These are phyloP conservation scores for Dasysyrphus tricinctus DNA, from an alignment of 2,888 invertebrate genomes.

Conservation along the genomic window DNA sequence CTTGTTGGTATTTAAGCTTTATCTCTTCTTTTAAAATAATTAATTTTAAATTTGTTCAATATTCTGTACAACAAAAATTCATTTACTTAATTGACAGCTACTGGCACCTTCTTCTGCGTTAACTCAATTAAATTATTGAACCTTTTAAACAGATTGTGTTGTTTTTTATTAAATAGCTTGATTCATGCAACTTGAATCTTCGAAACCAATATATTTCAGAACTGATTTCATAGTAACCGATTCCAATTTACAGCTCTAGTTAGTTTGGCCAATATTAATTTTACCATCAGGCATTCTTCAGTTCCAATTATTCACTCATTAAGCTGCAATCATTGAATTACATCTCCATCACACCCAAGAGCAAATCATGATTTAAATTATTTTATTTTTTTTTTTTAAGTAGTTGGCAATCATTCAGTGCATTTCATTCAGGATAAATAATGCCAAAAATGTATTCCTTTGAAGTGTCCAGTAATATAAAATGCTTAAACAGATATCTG, in stretches of 20 bases:
- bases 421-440: conserved; percentile 44
- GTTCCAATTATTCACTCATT: conserved; percentile 63
- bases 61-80: no score
- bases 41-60: no score
- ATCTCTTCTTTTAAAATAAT: no score
- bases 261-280: conserved; percentile 5
- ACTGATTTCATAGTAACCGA: not conserved
- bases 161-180: not conserved
- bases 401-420: conserved; percentile 38
- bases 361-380: not conserved
- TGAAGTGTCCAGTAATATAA: not conserved
- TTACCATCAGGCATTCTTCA: conserved; percentile 7
- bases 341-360: conserved; percentile 42
- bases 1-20: no score
- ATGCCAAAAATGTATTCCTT: conserved; percentile 48
- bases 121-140: no score
- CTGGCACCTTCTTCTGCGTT: no score
- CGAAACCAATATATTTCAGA: not conserved
- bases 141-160: no score
- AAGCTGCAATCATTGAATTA: conserved; percentile 51
- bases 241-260: not conserved
- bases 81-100: no score
- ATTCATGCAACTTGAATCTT: not conserved
- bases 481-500: conserved; percentile 5
- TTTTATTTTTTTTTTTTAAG: not conserved